These are phyloP conservation scores for Cynopterus brachyotis DNA, from an alignment of 2,113 vertebrate genomes.

Conservation along the genomic window DNA sequence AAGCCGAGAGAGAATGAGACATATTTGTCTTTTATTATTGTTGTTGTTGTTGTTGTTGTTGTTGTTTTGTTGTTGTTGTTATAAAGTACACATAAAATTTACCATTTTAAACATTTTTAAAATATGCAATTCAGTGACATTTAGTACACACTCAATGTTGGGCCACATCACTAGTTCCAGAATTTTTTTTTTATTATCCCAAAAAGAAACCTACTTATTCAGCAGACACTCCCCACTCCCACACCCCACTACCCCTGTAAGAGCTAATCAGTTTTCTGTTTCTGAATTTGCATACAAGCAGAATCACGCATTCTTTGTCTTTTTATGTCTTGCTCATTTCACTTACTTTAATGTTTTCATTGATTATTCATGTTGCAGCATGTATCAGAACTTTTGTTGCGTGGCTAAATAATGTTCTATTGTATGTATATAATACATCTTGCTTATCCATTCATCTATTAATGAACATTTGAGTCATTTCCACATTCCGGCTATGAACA, in stretches of 20 bases:
- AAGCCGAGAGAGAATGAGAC: background rate
- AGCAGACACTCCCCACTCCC: background rate
- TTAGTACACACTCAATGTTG: background rate
- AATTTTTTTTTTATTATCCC: background rate
- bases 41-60: no score
- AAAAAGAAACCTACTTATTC: background rate
- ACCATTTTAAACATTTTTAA: background rate
- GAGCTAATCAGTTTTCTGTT: background rate
- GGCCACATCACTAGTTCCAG: background rate
- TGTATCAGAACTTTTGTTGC: background rate
- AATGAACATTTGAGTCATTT: background rate
- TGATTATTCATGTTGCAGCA: background rate
- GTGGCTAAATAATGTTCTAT: background rate
- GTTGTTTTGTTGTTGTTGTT: no score
- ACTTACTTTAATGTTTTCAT: background rate
- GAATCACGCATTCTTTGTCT: background rate
- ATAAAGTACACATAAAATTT: background rate
- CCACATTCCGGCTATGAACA: background rate
- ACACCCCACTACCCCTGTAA: background rate
- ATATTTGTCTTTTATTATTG: background rate
- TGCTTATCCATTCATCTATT: background rate
- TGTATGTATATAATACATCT: background rate
- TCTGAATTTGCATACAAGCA: background rate
- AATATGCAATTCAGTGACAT: background rate
- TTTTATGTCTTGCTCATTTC: background rate